phyloP scores from a whole-genome alignment of 92 coral and sea anemone genomes.

The Palythoa caribaeorum region DNA sequence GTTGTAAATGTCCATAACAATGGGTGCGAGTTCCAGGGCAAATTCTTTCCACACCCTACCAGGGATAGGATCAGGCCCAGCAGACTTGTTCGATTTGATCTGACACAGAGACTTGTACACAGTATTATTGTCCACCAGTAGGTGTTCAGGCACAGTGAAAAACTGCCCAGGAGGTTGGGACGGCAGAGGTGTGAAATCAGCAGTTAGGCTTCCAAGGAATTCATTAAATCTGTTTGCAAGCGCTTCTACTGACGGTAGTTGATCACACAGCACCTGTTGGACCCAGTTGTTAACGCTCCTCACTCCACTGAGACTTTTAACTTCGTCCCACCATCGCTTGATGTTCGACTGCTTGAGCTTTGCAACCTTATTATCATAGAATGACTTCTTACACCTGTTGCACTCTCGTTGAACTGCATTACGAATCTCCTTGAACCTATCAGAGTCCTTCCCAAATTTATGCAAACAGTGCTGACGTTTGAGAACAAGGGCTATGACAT shows the following conservation, averaged over 20 bases:
- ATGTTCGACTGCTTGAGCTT: slow-evolving; percentile 55
- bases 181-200: slow-evolving; percentile 43
- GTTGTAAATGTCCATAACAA: too few relatives aligned
- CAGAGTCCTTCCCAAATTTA: slow-evolving; percentile 52
- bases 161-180: slow-evolving; percentile 43
- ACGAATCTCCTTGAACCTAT: slow-evolving; percentile 45
- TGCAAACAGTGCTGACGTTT: slow-evolving; percentile 42
- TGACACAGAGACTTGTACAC: too few relatives aligned
- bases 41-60: too few relatives aligned
- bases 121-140: too few relatives aligned
- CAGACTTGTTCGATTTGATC: too few relatives aligned
- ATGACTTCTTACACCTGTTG: slow-evolving; percentile 49
- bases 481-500: neutral
- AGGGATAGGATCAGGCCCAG: too few relatives aligned
- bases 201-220: slow-evolving; percentile 53
- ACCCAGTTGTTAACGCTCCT: slow-evolving; percentile 32
- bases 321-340: slow-evolving; percentile 52
- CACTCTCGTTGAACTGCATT: slow-evolving; percentile 54
- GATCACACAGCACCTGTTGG: slow-evolving; percentile 50
- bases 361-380: slow-evolving; percentile 41
- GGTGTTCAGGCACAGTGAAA: slow-evolving; percentile 3
- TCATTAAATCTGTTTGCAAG: slow-evolving; percentile 58
- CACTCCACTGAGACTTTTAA: slow-evolving; percentile 54
- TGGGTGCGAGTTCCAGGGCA: too few relatives aligned
- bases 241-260: slow-evolving; percentile 46